Base-by-base conservation (phyloP, 2,888 invertebrate species). In the Diachrysia chrysitis region DNA sequence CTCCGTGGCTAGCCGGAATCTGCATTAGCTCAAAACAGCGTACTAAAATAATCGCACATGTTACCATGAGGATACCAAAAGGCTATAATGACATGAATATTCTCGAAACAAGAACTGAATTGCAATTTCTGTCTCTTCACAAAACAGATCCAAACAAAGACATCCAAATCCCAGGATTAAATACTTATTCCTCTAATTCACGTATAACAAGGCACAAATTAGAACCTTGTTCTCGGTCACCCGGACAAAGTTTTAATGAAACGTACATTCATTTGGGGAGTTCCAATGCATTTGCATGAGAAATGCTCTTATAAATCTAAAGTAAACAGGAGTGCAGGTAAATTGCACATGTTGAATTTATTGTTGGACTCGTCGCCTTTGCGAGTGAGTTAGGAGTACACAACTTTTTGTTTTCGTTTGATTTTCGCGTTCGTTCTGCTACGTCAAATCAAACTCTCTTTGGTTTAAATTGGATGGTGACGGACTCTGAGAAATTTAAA, bases 301-400 rank as follows among this genome's bases (percentile, higher is more conserved):
- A 80, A 83, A 83, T 80, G 79, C 73, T 74, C 75, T 71, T 79
- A 83, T 85, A 84, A 84, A 86, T 85, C 83, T 77, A 76, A 74
- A 82, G 82, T 76, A 78, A 82, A 78, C 78, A 79, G 51, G 63
- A 51, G 65, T 62, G 71, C 81, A 83, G 84, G 85, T 83, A 83
- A 84, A 85, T 81, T 84, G 83, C 81, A 83, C 82, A 77, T 78
- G 78, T 72, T 79, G 68, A 79, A 85, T 85, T 83, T 85, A 85
- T 85, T 80, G 81, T 78, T 76, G 69, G 56, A 72, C 63, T 69
- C 71, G 74, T 75, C 71, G 79, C 77, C 71, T 84, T 74, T 68
- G 37, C 51, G 6, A 51, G 53, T 63, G 70, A 78, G 68, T 76
- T 74, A 66, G 63, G 51, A 17, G 46, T 51, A 51, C 17, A 23